These are phyloP conservation scores for Sinella curviseta DNA, from an alignment of 1,140 invertebrate species.

Conservation along the genomic window DNA sequence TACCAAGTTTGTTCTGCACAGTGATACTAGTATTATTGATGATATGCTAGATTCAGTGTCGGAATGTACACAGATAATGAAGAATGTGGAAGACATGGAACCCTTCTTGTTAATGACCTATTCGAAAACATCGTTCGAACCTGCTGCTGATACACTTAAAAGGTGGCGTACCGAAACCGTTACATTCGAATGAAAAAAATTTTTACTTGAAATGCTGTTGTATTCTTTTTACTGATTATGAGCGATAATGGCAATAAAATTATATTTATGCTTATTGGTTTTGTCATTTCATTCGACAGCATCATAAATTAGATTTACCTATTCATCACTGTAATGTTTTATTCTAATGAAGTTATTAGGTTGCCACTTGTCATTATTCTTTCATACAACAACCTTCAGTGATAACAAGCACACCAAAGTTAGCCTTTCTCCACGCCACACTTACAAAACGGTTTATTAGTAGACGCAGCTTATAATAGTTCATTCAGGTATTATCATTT, in stretches of 20 bases:
- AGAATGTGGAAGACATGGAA: constrained; percentile 35
- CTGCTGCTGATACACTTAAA: background rate
- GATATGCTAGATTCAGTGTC: constrained; percentile 29
- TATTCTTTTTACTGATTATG: background rate
- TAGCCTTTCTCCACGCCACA: too few relatives aligned
- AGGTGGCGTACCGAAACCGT: constrained; percentile 41
- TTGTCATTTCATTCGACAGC: too few relatives aligned
- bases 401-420: too few relatives aligned
- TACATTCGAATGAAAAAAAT: constrained; percentile 34
- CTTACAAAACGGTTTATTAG: too few relatives aligned
- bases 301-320: too few relatives aligned
- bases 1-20: constrained; percentile 42
- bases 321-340: too few relatives aligned
- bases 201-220: background rate
- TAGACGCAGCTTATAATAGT: too few relatives aligned
- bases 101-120: constrained; percentile 38
- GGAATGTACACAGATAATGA: constrained; percentile 35
- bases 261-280: background rate
- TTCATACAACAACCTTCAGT: too few relatives aligned
- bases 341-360: too few relatives aligned
- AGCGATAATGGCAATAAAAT: constrained; percentile 12
- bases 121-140: constrained; percentile 39
- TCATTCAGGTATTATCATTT: too few relatives aligned
- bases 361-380: too few relatives aligned
- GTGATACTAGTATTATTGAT: constrained; percentile 36